Conservation (phyloP, 2,797 vertebrate genomes). For the Ammospiza maritima region DNA sequence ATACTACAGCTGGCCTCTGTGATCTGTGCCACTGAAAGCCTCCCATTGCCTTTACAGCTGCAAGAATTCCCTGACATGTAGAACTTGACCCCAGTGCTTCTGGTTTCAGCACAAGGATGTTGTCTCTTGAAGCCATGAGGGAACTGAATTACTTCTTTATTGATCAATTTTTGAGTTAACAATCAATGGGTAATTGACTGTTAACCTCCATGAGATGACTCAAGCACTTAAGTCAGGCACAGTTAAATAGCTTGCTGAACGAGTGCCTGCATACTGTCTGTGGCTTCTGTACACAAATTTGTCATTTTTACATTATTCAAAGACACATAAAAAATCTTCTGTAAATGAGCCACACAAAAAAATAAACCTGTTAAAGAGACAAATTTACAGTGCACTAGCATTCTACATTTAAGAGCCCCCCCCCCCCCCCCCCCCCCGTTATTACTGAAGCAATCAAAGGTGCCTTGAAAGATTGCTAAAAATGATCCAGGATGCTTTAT, state of each 20-base stretch:
- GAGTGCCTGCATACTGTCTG: background rate
- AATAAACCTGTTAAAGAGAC: conserved; percentile 17
- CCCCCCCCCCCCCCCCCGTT: background rate
- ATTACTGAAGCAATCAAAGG: conserved; percentile 55
- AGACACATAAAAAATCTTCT: background rate
- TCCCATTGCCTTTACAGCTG: background rate
- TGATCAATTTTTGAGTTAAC: conserved; percentile 9
- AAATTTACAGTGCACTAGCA: conserved; percentile 31
- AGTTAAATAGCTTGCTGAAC: conserved; percentile 6
- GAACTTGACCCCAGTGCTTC: background rate
- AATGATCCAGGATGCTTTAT: conserved; percentile 70
- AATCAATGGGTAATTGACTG: conserved; percentile 31
- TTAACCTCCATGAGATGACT: background rate
- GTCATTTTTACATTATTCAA: conserved; percentile 18
- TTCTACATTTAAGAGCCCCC: conserved; percentile 47
- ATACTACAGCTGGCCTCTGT: background rate
- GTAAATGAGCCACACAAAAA: conserved; percentile 42
- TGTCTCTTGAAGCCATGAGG: background rate
- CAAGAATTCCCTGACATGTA: background rate
- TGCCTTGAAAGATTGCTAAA: conserved; percentile 52
- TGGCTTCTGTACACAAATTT: conserved; percentile 7
- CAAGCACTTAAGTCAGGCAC: background rate
- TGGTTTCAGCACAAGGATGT: background rate
- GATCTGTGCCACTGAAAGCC: background rate
- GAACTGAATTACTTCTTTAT: background rate